These are phyloP conservation scores for Hydrotaea diabolus DNA, from an alignment of 2,888 invertebrate species.

Conservation along the genomic window DNA sequence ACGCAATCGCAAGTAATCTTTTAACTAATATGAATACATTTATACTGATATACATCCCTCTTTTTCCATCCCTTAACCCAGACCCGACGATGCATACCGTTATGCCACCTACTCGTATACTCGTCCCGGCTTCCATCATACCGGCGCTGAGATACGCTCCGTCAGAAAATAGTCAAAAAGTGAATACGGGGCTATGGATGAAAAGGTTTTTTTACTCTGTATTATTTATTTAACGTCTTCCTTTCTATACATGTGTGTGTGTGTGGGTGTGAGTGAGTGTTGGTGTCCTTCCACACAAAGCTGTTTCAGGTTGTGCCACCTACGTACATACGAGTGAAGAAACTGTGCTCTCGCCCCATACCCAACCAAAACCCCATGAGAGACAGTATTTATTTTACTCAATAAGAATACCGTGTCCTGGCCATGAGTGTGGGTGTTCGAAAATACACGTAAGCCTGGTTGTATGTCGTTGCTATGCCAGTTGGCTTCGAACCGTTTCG, in stretches of 20 bases:
- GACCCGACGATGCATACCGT: background rate
- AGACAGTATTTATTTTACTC: background rate
- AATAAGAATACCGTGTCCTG: background rate
- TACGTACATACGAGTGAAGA: no score
- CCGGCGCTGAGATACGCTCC: background rate
- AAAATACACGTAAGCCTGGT: background rate
- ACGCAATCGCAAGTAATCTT: constrained; percentile 25
- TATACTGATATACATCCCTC: background rate
- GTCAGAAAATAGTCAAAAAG: background rate
- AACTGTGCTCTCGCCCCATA: no score
- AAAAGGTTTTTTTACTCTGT: background rate
- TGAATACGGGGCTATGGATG: background rate
- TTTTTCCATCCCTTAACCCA: background rate
- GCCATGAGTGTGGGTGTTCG: no score
- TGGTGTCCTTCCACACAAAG: background rate
- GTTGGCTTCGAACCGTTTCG: background rate
- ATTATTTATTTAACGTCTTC: constrained; percentile 25
- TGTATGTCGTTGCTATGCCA: background rate
- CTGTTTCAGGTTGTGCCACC: no score
- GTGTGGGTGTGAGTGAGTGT: background rate
- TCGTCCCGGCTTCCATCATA: background rate
- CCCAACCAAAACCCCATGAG: no score
- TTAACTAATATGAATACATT: constrained; percentile 40
- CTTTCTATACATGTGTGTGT: background rate
- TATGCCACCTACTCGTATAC: no score